Base-by-base conservation (phyloP, 2,113 vertebrate genomes). In the Agapornis roseicollis region DNA sequence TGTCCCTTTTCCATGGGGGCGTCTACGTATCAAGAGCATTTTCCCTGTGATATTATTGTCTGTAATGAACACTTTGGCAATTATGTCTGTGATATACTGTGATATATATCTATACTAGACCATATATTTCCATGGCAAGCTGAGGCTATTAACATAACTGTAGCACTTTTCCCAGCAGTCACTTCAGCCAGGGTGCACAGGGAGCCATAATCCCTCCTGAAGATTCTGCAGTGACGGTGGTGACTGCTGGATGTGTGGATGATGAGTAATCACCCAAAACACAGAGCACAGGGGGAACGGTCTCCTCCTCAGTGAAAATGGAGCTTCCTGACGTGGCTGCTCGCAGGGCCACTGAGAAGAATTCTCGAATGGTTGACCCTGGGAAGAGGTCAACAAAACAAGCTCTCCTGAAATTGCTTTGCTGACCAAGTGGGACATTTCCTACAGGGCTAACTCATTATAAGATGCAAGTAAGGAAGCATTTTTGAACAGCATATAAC, bases 331-430 rank as follows among this genome's bases (percentile, higher is more conserved):
- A 72, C 8, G 23, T 63, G n/a, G 3, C 14, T 53, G 7, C 5
- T 71, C 3, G 11, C 28, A 76, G 23, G 13, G 5, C 17, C 49
- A 9, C 6, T 60, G 23, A 53, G 37, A 24, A 52, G 27, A 64
- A 29, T 17, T 2, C 3, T 60, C 19, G 55, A 20, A 47, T 16
- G 6, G 24, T 47, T 77, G 18, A 79, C 2, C 3, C 13, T 35
- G 3, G 14, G 20, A 94, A 5, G 3, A n/a, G 7, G 9, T n/a
- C 35, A 64, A 20, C 11, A 23, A 65, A 68, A 68, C 11, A 64
- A 72, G 5, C 3, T 46, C 3, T 78, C 20, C 10, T 3, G 3
- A 65, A n/a, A 63, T 35, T 1, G 0, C 7, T 78, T 39, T 41
- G 10, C 6, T 71, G 31, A 74, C 31, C 22, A 47, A 66, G 70